Evolutionary conservation across 2,113 vertebrate species (phyloP).

Genomic region (Passerina amoena): DNA sequence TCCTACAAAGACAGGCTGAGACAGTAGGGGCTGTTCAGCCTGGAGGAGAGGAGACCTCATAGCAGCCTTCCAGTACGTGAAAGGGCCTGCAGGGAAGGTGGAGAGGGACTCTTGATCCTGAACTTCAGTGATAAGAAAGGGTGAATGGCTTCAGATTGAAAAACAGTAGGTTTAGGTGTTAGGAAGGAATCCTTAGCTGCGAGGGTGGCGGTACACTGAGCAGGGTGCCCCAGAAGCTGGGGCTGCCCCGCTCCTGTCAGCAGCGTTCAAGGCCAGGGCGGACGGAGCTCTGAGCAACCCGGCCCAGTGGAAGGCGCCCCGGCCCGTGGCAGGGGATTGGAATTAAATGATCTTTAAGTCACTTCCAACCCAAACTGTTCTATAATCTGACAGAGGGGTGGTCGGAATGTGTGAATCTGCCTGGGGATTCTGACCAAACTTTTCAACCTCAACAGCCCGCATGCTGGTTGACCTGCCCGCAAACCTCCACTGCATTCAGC

Average conservation of each 20-base stretch:
- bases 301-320: background rate
- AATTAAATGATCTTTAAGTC: background rate
- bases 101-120: background rate
- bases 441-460: fast-evolving
- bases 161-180: background rate
- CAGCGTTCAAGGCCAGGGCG: background rate
- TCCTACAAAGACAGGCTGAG: background rate
- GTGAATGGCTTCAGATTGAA: background rate
- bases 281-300: background rate
- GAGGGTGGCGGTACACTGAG: background rate
- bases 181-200: background rate
- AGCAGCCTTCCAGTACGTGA: background rate
- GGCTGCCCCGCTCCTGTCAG: background rate
- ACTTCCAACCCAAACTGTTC: background rate
- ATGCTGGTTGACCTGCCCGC: fast-evolving
- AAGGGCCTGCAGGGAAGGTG: too few species aligned
- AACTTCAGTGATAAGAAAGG: background rate
- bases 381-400: too few species aligned
- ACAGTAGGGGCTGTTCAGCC: background rate
- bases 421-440: background rate
- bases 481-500: fast-evolving
- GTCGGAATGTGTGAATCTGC: fast-evolving
- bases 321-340: fast-evolving
- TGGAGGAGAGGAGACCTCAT: background rate
- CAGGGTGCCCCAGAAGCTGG: fast-evolving